Evolutionary conservation across 1,140 invertebrate genomes (phyloP).

Genomic region (Galleria mellonella): DNA sequence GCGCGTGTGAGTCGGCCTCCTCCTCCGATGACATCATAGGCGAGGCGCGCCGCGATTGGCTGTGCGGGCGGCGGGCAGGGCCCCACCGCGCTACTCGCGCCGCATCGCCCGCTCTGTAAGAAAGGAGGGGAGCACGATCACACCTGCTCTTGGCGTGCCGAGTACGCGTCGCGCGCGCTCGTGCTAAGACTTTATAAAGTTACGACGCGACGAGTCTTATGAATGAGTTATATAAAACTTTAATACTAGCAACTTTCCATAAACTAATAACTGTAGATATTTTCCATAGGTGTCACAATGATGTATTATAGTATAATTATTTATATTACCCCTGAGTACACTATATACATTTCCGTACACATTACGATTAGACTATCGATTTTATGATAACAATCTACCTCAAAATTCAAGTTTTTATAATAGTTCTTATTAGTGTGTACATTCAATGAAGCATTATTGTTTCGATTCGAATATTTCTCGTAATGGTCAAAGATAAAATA

Average conservation of each 20-base stretch:
- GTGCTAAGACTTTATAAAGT: too few relatives aligned
- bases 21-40: constrained; percentile 97
- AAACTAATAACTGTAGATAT: too few relatives aligned
- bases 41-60: constrained; percentile 80
- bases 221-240: neutral
- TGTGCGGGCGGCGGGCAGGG: constrained; percentile 68
- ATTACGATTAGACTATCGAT: too few relatives aligned
- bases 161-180: constrained; percentile 5
- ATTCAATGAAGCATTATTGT: too few relatives aligned
- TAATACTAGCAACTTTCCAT: constrained; percentile 17
- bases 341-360: too few relatives aligned
- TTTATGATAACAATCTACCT: too few relatives aligned
- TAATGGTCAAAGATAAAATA: constrained; percentile 23
- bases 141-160: constrained; percentile 45
- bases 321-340: too few relatives aligned
- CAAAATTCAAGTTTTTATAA: too few relatives aligned
- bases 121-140: constrained; percentile 49
- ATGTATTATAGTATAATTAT: too few relatives aligned
- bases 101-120: constrained; percentile 67
- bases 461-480: constrained; percentile 8
- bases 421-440: too few relatives aligned
- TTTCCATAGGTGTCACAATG: too few relatives aligned
- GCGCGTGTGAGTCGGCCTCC: constrained; percentile 91
- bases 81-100: constrained; percentile 68
- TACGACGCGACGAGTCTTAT: too few relatives aligned